These are phyloP conservation scores for Ips nitidus DNA, from an alignment of 1,140 invertebrate genomes.

Conservation along the genomic window DNA sequence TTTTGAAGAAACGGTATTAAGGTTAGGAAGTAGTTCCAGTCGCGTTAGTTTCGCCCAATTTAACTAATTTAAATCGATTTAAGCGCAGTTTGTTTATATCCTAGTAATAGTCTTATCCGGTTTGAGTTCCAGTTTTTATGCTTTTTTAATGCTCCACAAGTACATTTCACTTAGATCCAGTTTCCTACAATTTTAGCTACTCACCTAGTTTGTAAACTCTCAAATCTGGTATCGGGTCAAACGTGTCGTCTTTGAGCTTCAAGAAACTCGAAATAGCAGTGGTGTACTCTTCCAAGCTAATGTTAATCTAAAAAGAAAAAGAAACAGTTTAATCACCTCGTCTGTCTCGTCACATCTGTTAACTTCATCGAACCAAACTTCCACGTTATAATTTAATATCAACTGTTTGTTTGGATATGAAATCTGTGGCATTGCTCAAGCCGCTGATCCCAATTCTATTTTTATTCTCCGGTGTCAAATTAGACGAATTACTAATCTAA, in stretches of 20 bases:
- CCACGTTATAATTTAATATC: slow-evolving; percentile 13
- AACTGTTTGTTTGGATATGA: slow-evolving; percentile 23
- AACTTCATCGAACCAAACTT: not conserved
- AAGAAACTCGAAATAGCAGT: slow-evolving; percentile 46
- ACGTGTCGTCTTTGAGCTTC: slow-evolving; percentile 28
- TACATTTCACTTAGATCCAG: no score
- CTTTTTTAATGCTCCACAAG: no score
- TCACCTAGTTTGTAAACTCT: slow-evolving; percentile 47
- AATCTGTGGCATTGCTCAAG: slow-evolving; percentile 12
- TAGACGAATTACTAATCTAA: slow-evolving; percentile 15
- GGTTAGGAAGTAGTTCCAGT: no score
- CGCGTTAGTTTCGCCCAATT: no score
- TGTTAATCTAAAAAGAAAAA: slow-evolving; percentile 45
- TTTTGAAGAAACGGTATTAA: not conserved
- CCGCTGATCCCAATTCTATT: slow-evolving; percentile 36
- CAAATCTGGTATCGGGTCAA: slow-evolving; percentile 41
- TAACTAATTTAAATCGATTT: no score
- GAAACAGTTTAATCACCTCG: not conserved
- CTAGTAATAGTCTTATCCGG: no score
- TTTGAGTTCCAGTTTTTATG: no score
- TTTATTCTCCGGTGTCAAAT: slow-evolving; percentile 21
- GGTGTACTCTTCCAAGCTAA: slow-evolving; percentile 49
- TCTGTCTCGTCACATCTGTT: slow-evolving; percentile 1
- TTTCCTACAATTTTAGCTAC: slow-evolving; percentile 1
- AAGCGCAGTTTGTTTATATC: no score